Evolutionary conservation across 2,113 vertebrate species (phyloP).

Genomic region (Nyctibius bracteatus): DNA sequence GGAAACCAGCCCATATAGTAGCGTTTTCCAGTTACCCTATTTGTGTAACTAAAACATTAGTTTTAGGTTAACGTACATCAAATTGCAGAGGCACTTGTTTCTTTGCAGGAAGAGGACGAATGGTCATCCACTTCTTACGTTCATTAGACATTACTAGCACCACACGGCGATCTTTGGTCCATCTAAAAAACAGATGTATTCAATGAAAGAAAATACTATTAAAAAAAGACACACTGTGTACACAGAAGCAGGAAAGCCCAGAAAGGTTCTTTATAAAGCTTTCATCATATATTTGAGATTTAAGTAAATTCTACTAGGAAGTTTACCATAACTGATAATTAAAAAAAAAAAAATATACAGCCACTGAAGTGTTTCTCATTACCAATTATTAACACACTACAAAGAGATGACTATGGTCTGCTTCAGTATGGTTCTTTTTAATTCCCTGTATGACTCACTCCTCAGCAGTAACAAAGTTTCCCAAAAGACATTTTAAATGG

Average conservation of each 20-base stretch:
- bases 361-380: not conserved
- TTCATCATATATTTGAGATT: not conserved
- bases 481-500: not conserved
- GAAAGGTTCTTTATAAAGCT: not conserved
- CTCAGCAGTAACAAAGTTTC: not conserved
- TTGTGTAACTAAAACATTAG: not conserved
- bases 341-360: not conserved
- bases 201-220: not conserved
- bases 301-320: not conserved
- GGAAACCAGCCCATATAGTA: not conserved
- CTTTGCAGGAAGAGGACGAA: constrained; percentile 92
- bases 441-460: not conserved
- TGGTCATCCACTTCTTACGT: constrained; percentile 93
- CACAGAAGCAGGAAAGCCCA: not conserved
- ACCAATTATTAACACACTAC: not conserved
- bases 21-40: not conserved
- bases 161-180: constrained; percentile 92
- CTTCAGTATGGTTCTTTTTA: not conserved
- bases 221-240: not conserved
- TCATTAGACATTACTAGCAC: constrained; percentile 92
- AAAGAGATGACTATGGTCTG: not conserved
- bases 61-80: constrained; percentile 83
- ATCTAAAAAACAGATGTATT: constrained; percentile 73
- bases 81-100: constrained; percentile 96
- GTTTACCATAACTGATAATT: not conserved